Evolutionary conservation across 2,113 vertebrate genomes (phyloP).

Genomic region (Machaerirhynchus nigripectus): DNA sequence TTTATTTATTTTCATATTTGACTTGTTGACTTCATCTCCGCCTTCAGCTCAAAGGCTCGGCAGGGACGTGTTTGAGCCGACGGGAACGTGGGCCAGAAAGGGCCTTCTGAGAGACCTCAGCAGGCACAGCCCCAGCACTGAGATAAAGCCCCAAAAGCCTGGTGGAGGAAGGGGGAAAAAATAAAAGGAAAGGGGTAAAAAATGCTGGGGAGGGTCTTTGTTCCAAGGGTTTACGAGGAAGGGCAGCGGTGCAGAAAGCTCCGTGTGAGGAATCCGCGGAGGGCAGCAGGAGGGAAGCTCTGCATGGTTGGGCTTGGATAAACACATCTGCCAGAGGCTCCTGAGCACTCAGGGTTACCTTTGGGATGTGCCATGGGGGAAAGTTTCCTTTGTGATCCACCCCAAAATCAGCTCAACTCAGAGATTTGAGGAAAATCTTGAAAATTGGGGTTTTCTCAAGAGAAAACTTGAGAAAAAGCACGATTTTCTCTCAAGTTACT

Average conservation of each 20-base stretch:
- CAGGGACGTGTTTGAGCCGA: constrained; percentile 27
- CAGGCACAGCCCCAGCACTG: constrained; percentile 38
- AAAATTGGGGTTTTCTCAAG: background rate
- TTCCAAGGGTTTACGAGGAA: background rate
- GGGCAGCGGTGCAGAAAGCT: background rate
- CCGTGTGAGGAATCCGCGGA: rapidly evolving
- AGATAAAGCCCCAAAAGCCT: constrained; percentile 54
- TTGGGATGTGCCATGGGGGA: rapidly evolving
- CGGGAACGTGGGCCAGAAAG: constrained; percentile 36
- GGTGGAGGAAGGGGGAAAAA: background rate
- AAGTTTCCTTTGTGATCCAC: background rate
- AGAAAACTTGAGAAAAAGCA: background rate
- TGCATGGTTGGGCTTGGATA: background rate
- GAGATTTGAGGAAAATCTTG: background rate
- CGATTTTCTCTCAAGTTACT: rapidly evolving
- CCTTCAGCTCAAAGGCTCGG: constrained; percentile 42
- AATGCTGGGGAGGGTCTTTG: background rate
- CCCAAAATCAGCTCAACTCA: rapidly evolving
- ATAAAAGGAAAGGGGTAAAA: background rate
- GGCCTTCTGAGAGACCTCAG: constrained; percentile 50
- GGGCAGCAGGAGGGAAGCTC: background rate
- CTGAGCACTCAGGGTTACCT: background rate
- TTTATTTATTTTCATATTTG: constrained; percentile 75
- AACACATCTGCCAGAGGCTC: background rate
- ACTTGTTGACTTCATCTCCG: constrained; percentile 71